These are phyloP conservation scores for Diadumene lineata DNA, from an alignment of 92 coral and sea anemone genomes.

Conservation along the genomic window DNA sequence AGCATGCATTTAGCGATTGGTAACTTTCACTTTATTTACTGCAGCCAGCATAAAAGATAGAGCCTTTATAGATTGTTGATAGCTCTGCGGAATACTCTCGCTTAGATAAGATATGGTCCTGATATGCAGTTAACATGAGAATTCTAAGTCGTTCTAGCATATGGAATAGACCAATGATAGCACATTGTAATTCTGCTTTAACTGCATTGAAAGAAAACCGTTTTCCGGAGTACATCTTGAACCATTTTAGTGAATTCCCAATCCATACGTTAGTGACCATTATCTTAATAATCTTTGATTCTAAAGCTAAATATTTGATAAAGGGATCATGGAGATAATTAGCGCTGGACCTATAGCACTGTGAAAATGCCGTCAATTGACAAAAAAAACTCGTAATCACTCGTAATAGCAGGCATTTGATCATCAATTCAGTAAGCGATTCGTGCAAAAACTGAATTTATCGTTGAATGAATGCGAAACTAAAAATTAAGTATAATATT, in stretches of 20 bases:
- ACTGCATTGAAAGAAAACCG: background rate
- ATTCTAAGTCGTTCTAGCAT: background rate
- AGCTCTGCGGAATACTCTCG: conserved; percentile 4
- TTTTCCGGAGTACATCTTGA: background rate
- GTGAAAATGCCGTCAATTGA: background rate
- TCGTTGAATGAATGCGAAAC: background rate
- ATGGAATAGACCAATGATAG: background rate
- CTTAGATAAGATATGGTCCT: conserved; percentile 1
- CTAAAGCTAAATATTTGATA: conserved; percentile 7
- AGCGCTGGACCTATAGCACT: background rate
- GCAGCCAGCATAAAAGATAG: background rate
- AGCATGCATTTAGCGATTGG: background rate
- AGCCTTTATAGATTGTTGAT: background rate
- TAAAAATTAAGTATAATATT: no score
- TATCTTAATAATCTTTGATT: background rate
- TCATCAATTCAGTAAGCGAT: no score
- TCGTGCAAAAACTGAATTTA: no score
- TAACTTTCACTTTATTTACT: background rate
- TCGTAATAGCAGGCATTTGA: no score
- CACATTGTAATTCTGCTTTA: background rate
- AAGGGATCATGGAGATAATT: conserved; percentile 1
- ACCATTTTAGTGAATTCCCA: background rate
- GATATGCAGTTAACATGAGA: conserved; percentile 9
- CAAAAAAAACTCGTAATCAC: no score
- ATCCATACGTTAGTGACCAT: background rate